phyloP scores from a whole-genome alignment of 1,140 invertebrate genomes.

The Zaprionus gabonicus region DNA sequence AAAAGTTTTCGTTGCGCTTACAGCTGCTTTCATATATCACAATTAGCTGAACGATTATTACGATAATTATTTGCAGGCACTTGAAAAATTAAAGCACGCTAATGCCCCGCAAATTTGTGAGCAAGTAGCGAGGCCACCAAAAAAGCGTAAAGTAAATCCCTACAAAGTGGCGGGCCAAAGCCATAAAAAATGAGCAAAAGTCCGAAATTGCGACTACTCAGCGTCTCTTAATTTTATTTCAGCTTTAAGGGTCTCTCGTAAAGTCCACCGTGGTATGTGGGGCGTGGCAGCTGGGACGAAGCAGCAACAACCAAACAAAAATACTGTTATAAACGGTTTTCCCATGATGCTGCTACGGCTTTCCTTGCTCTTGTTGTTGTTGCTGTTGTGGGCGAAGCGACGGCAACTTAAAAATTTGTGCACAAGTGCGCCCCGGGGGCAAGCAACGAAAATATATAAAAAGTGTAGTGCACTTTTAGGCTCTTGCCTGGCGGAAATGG shows the following conservation, averaged over 20 bases:
- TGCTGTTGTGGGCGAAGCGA: conserved; percentile 33
- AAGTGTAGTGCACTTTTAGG: conserved; percentile 55
- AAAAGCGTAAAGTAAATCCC: conserved; percentile 48
- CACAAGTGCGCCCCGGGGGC: conserved; percentile 35
- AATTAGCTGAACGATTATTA: conserved; percentile 57
- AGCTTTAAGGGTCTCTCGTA: conserved; percentile 69
- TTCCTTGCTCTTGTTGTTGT: conserved; percentile 11
- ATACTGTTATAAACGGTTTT: conserved; percentile 61
- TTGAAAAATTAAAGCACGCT: conserved; percentile 64
- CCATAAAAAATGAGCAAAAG: conserved; percentile 60
- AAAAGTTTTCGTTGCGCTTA: neutral
- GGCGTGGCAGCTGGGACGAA: conserved; percentile 21
- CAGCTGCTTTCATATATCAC: conserved; percentile 26
- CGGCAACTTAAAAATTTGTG: conserved; percentile 56
- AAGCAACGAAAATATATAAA: conserved; percentile 31
- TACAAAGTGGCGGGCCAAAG: conserved; percentile 59
- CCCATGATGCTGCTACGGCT: conserved; percentile 32
- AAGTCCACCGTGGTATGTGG: conserved; percentile 30
- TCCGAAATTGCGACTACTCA: conserved; percentile 75
- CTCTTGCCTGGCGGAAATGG: conserved; percentile 3
- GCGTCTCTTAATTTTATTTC: conserved; percentile 77
- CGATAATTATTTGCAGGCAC: conserved; percentile 54
- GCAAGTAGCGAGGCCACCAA: conserved; percentile 30
- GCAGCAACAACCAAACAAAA: conserved; percentile 25
- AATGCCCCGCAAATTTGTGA: conserved; percentile 63